These are phyloP conservation scores for Eupithecia insigniata DNA, from an alignment of 2,888 invertebrate genomes.

Conservation along the genomic window DNA sequence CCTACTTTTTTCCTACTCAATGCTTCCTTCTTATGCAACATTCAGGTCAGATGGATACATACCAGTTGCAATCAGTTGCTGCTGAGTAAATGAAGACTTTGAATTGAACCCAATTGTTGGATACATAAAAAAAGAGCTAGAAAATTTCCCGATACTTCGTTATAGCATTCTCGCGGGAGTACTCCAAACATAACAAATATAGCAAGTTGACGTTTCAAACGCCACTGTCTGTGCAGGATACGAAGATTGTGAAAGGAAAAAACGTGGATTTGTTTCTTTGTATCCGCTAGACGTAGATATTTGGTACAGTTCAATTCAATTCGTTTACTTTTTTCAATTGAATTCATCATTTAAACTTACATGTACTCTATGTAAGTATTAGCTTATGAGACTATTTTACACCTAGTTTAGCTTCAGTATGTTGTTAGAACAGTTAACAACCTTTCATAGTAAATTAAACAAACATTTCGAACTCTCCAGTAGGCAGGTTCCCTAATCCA, in stretches of 20 bases:
- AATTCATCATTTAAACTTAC: no score
- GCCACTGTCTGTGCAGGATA: background rate
- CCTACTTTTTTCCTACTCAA: background rate
- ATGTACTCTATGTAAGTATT: no score
- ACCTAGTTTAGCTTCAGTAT: no score
- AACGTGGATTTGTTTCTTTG: background rate
- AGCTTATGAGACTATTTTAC: no score
- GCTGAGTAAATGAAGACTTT: background rate
- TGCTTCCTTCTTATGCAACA: background rate
- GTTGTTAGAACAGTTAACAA: no score
- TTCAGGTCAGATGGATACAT: background rate
- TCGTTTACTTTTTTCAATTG: no score
- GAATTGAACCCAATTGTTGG: background rate
- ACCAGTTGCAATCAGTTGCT: background rate
- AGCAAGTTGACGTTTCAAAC: background rate
- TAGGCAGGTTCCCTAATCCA: slow-evolving; percentile 38
- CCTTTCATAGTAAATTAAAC: background rate
- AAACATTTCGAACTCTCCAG: background rate
- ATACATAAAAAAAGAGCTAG: background rate
- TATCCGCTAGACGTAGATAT: background rate
- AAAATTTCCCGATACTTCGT: background rate
- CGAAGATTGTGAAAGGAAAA: background rate
- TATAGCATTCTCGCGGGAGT: background rate
- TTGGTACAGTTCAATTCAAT: background rate
- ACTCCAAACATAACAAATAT: background rate